These are phyloP conservation scores for Ormyrus labotus DNA, from an alignment of 2,888 invertebrate genomes.

Conservation along the genomic window DNA sequence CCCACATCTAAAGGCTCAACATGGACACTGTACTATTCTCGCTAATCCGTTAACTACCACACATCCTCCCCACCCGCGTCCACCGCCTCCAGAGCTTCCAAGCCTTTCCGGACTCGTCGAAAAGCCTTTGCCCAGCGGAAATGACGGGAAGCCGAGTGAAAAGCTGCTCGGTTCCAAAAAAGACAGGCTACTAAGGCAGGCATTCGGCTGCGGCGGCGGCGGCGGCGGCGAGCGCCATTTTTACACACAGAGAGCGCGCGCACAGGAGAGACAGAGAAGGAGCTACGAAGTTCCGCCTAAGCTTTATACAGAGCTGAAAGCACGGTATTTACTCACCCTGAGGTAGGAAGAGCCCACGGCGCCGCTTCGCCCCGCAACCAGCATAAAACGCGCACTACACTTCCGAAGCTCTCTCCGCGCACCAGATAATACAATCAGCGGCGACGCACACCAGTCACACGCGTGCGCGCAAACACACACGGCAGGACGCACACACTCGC, in stretches of 20 bases:
- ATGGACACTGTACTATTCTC: too few species aligned
- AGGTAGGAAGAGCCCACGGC: conserved; percentile 65
- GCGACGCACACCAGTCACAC: too few species aligned
- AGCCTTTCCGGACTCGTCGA: too few species aligned
- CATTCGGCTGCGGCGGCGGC: conserved; percentile 6
- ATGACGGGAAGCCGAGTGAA: too few species aligned
- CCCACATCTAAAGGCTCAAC: too few species aligned
- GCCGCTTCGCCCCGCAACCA: conserved; percentile 66
- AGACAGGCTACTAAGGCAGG: neutral
- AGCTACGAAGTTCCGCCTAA: neutral
- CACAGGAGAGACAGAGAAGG: neutral
- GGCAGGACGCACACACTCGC: too few species aligned
- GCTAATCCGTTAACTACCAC: too few species aligned
- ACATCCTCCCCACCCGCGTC: too few species aligned
- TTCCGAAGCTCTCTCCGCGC: conserved; percentile 1
- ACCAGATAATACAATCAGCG: neutral
- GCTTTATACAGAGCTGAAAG: neutral
- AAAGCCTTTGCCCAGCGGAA: too few species aligned
- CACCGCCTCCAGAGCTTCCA: too few species aligned
- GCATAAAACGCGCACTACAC: conserved; percentile 64
- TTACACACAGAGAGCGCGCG: conserved; percentile 63
- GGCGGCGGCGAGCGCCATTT: conserved; percentile 69
- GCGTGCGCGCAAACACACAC: too few species aligned
- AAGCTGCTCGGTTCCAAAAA: neutral
- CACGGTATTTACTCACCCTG: conserved; percentile 65